Conservation (phyloP, 1,140 invertebrate species). For the Tenebrio molitor region DNA sequence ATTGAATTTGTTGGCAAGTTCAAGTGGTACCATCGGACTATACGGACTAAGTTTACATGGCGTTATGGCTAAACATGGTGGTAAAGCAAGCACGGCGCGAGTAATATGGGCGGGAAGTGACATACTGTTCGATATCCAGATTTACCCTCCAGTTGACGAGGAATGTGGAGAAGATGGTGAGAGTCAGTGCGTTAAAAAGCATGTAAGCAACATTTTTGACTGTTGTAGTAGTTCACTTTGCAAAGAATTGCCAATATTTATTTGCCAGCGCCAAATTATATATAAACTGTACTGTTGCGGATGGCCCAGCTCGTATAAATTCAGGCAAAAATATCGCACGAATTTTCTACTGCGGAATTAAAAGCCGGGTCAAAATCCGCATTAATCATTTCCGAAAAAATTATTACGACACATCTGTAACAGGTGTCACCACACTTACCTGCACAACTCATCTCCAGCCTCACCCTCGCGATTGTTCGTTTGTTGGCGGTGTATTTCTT, state of each 20-base stretch:
- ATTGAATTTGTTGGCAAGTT: constrained; percentile 50
- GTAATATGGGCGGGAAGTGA: constrained; percentile 56
- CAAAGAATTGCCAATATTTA: constrained; percentile 22
- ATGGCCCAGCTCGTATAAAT: too few relatives aligned
- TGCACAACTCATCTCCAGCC: too few relatives aligned
- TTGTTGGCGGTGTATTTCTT: too few relatives aligned
- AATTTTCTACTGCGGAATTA: neutral
- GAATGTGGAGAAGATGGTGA: constrained; percentile 52
- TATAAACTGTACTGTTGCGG: too few relatives aligned
- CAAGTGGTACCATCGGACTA: constrained; percentile 7
- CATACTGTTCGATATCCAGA: constrained; percentile 54
- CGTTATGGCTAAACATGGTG: constrained; percentile 52
- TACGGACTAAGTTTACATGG: constrained; percentile 21
- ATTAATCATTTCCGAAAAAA: constrained; percentile 15
- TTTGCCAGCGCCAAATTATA: neutral
- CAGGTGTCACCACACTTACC: too few relatives aligned
- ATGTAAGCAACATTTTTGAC: constrained; percentile 58
- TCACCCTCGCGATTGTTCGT: too few relatives aligned
- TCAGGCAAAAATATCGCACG: too few relatives aligned
- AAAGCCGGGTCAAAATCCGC: constrained; percentile 3
- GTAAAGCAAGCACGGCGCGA: constrained; percentile 53
- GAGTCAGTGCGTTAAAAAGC: constrained; percentile 59
- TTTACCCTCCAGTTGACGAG: constrained; percentile 53
- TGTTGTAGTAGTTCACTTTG: constrained; percentile 29
- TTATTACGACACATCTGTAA: too few relatives aligned